Conservation (phyloP, 2,888 invertebrate species). For the Conistra vaccinii region DNA sequence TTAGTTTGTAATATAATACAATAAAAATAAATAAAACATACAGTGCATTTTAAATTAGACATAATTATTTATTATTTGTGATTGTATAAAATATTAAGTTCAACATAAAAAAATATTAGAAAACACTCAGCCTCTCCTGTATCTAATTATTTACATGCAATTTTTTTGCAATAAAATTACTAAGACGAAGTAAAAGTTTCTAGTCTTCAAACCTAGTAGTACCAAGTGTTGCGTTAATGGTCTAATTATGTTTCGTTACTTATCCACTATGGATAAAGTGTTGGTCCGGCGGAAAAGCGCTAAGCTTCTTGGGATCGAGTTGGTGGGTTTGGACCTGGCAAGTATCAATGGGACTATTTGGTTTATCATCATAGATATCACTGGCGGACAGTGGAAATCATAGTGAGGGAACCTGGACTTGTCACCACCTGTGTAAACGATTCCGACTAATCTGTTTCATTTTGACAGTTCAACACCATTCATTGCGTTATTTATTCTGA, state of each 20-base stretch:
- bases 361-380: neutral
- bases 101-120: neutral
- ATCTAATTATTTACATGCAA: neutral
- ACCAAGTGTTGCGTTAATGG: neutral
- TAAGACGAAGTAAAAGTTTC: neutral
- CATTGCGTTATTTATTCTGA: no score
- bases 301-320: slow-evolving; percentile 12
- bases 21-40: no score
- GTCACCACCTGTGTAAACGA: no score
- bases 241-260: slow-evolving; percentile 20
- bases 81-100: neutral
- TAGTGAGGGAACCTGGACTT: neutral
- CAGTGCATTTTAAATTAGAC: neutral
- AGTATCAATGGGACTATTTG: slow-evolving; percentile 15
- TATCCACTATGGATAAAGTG: slow-evolving; percentile 16
- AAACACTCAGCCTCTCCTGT: neutral
- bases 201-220: no score
- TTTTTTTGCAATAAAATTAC: neutral
- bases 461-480: no score
- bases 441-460: no score
- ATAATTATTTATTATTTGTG: no score
- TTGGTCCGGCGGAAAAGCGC: slow-evolving; percentile 3
- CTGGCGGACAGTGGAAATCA: neutral
- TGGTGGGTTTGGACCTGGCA: slow-evolving; percentile 30
- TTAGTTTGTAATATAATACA: no score